Percentiles rank a stretch among this genome's conserved stretches.
phyloP scores from a whole-genome alignment of 2,888 invertebrate species.

The Noctua comes region DNA sequence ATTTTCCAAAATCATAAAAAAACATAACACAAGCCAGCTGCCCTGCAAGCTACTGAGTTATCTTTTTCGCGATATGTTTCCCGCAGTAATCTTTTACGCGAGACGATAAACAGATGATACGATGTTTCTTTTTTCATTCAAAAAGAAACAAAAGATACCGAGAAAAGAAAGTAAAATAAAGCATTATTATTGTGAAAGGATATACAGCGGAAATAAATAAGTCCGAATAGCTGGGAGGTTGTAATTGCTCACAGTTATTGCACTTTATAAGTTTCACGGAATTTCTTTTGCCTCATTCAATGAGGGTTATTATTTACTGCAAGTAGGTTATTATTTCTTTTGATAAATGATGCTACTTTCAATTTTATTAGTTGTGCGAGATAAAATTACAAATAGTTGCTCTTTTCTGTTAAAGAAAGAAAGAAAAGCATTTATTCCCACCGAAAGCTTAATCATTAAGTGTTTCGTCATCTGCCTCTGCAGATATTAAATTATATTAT shows the following conservation, averaged over 20 bases:
- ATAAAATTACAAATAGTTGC: neutral
- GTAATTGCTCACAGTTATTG: slow-evolving; percentile 45
- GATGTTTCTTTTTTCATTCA: slow-evolving; percentile 5
- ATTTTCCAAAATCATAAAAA: neutral
- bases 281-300: slow-evolving; percentile 7
- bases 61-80: slow-evolving; percentile 18
- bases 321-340: slow-evolving; percentile 33
- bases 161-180: slow-evolving; percentile 20
- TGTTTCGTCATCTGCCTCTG: neutral
- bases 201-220: slow-evolving; percentile 46
- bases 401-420: neutral
- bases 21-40: slow-evolving; percentile 1
- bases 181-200: slow-evolving; percentile 19
- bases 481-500: no score
- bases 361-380: slow-evolving; percentile 25
- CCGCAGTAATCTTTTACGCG: slow-evolving; percentile 44
- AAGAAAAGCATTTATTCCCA: neutral
- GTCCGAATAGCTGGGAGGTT: slow-evolving; percentile 15
- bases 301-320: slow-evolving; percentile 20
- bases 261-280: slow-evolving; percentile 30
- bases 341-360: slow-evolving; percentile 30
- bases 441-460: no score
- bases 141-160: slow-evolving; percentile 26
- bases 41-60: neutral
- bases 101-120: slow-evolving; percentile 48